Conservation (phyloP, 2,797 vertebrate species). For the Acropternis orthonyx region DNA sequence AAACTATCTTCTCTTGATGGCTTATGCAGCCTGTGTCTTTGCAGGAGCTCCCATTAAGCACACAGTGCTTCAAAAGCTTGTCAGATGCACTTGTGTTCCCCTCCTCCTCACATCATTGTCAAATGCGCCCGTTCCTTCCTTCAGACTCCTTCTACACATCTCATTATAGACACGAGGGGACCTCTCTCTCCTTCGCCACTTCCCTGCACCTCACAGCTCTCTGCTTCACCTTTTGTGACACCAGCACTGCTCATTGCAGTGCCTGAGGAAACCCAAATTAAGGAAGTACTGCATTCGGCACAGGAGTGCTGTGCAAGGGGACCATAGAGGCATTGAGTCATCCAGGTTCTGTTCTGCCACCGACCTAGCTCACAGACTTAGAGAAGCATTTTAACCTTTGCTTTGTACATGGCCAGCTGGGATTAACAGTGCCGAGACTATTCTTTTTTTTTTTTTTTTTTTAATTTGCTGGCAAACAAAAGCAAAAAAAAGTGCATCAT, state of each 20-base stretch:
- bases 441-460: background rate
- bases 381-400: background rate
- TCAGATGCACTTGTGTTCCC: background rate
- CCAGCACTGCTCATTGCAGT: background rate
- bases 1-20: conserved; percentile 63
- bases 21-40: conserved; percentile 24
- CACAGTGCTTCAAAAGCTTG: conserved; percentile 16
- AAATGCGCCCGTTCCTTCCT: background rate
- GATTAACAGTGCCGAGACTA: background rate
- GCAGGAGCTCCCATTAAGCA: conserved; percentile 37
- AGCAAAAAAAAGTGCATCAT: rapidly evolving
- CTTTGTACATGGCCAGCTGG: background rate
- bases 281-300: background rate
- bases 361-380: background rate
- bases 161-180: background rate
- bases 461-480: background rate
- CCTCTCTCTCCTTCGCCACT: background rate
- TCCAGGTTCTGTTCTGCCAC: background rate
- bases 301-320: rapidly evolving
- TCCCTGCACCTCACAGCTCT: background rate
- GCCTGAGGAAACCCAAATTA: background rate
- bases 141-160: background rate
- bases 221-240: background rate
- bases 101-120: rapidly evolving
- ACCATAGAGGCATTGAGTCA: background rate